These are phyloP conservation scores for Odontamblyopus rebecca DNA, from an alignment of 2,797 vertebrate species.

Conservation along the genomic window DNA sequence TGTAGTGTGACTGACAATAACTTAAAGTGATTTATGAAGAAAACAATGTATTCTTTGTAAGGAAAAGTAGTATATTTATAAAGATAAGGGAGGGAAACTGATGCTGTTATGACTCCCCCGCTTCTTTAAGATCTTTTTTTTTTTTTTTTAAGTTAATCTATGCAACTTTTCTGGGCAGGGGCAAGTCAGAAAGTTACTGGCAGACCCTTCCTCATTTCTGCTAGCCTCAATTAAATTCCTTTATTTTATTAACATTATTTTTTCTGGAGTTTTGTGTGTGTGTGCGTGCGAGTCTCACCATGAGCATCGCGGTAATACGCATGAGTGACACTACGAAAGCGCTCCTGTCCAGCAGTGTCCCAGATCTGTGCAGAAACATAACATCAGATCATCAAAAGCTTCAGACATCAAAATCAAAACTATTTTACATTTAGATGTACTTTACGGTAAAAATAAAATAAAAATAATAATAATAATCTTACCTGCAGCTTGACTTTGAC, in stretches of 20 bases:
- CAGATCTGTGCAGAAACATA: conserved; percentile 79
- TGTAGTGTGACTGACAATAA: too few species aligned
- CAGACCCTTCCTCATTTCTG: too few species aligned
- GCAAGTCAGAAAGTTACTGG: too few species aligned
- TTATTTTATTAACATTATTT: too few species aligned
- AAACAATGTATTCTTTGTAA: not conserved
- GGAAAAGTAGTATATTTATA: not conserved
- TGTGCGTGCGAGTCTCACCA: conserved; percentile 71
- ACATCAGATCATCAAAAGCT: conserved; percentile 12
- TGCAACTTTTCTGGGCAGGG: too few species aligned
- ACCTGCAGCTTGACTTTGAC: conserved; percentile 96
- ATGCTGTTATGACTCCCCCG: too few species aligned
- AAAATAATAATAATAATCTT: conserved; percentile 24
- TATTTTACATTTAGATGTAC: not conserved
- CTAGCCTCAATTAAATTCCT: too few species aligned
- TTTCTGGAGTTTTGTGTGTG: not conserved
- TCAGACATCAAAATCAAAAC: not conserved
- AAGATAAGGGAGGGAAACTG: too few species aligned
- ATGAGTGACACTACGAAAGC: conserved; percentile 88
- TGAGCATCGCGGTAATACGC: conserved; percentile 89
- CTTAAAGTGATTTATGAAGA: not conserved
- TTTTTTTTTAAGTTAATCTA: too few species aligned
- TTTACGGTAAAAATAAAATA: conserved; percentile 5
- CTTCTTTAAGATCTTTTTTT: too few species aligned
- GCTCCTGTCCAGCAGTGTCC: conserved; percentile 90